Evolutionary conservation across 2,113 vertebrate genomes (phyloP).

Genomic region (Gymnarchus niloticus): DNA sequence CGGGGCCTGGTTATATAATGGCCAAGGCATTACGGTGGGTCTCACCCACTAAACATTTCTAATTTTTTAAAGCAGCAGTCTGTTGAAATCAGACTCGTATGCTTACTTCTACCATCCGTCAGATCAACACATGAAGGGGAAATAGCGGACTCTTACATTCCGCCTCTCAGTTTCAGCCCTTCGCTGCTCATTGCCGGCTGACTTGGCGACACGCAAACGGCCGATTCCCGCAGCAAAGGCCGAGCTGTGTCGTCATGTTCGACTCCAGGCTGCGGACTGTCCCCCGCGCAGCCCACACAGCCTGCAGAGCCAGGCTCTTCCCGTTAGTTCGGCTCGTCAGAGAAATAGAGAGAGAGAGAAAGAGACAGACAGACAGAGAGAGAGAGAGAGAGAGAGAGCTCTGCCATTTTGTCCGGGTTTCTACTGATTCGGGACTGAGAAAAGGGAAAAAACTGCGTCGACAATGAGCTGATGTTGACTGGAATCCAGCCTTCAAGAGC

Average conservation of each 20-base stretch:
- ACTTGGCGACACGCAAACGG: background rate
- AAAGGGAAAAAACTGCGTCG: conserved; percentile 11
- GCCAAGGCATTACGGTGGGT: no score
- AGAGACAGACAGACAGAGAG: background rate
- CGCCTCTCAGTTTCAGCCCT: background rate
- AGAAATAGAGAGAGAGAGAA: conserved; percentile 38
- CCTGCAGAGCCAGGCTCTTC: conserved; percentile 33
- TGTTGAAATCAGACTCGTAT: background rate
- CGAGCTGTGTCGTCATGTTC: conserved; percentile 15
- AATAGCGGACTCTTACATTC: background rate
- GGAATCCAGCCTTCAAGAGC: background rate
- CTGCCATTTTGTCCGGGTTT: conserved; percentile 65
- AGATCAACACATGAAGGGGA: background rate
- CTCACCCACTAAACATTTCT: background rate
- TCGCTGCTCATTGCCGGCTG: background rate
- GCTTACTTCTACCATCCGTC: background rate
- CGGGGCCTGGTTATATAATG: no score
- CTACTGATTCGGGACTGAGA: background rate
- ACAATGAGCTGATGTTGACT: conserved; percentile 41
- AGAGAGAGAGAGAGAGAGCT: conserved; percentile 22
- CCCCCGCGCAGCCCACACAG: background rate
- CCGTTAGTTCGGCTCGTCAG: conserved; percentile 41
- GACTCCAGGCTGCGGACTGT: conserved; percentile 11
- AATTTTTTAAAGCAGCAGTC: background rate
- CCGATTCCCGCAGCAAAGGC: background rate